Evolutionary conservation across 2,113 vertebrate genomes (phyloP), one percentile per base, ranked within the genome.

Genomic region (Mionectes macconnelli): DNA sequence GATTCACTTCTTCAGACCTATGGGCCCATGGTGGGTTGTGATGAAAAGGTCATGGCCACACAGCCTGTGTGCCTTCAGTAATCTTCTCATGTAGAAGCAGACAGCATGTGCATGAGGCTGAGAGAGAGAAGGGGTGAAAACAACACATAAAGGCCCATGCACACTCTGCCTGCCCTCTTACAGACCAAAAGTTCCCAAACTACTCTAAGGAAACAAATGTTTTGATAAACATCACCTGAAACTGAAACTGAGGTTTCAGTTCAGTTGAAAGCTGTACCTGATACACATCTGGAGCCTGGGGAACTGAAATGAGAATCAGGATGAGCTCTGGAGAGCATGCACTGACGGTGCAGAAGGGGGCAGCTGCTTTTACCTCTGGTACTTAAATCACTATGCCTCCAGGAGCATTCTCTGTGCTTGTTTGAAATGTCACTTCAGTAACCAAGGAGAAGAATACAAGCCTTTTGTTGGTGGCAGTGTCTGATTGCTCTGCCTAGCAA

Each of bases 81-180:
- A 31, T 31, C 72, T 69, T 64, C 45, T 37, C 0, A 8, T 27
- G 35, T 25, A 14, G 73, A 47, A n/a, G n/a, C 37, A 64, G 55
- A 39, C 12, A 24, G 47, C 5, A 9, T 10, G 42, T 44, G 30
- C 15, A 4, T n/a, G 28, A 15, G 16, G 33, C 25, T 25, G 37
- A 73, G 45, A 56, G 64, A n/a, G n/a, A 20, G 25, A 85, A 66
- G 42, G 14, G 28, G 18, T 82, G 18, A 35, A 66, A 84, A 55
- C 8, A 74, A 12, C 24, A 30, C 2, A 0, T 14, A 15, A 2
- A 17, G 53, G 24, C 23, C 30, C 0, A 0, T 20, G 12, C 6
- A 56, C 37, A 9, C 57, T 62, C 47, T 79, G 15, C 33, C 60
- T 67, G 5, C 45, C 17, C 16, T 57, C 30, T 74, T 53, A 55